Base-by-base conservation (phyloP, 1,140 invertebrate species). In the Sarcophaga peregrina region DNA sequence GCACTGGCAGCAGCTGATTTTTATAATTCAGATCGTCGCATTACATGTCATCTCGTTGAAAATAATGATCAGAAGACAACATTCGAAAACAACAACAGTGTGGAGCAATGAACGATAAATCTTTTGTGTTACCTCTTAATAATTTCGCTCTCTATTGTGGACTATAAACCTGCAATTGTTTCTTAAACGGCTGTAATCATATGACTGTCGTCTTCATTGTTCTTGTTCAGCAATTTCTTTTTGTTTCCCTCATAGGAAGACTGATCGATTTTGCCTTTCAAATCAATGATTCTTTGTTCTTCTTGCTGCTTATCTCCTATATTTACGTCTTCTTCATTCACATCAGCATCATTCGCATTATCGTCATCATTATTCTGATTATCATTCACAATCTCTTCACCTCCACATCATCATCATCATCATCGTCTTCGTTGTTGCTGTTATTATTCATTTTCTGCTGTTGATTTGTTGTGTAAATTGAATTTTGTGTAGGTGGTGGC, bases 161-260 rank as follows among this genome's bases (percentile, higher is more conserved):
- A 4, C 25, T 37, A 37, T 37, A 37, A 37, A 37, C 25, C 25
- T 2, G 25, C 25, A 37, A 37, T 1, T 37, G 25, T 37, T 75
- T 8, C 17, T 89, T 85, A 89, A 80, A 89, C 85, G 20, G 88
- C 87, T 54, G 88, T 87, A 73, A 89, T 89, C 85, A 89, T 85
- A 37, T 89, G 88, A 73, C 86, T 84, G 80, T 89, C 88, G 80
- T 89, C 88, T 58, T 87, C 86, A 82, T 87, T 89, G 47, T 87
- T 82, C 81, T 86, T 86, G 72, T 80, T 68, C 75, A 74, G n/a
- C 81, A 85, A 84, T 15, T 86, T 88, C 80, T 87, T 85, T 85
- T 87, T 86, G 52, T 87, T 87, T 73, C 86, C 88, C 9, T 85
- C 87, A 25, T 88, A 85, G 82, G 87, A 85, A 76, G 87, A 87